These are phyloP conservation scores for Emydoidea blandingii DNA, from an alignment of 2,797 vertebrate species.

Conservation along the genomic window DNA sequence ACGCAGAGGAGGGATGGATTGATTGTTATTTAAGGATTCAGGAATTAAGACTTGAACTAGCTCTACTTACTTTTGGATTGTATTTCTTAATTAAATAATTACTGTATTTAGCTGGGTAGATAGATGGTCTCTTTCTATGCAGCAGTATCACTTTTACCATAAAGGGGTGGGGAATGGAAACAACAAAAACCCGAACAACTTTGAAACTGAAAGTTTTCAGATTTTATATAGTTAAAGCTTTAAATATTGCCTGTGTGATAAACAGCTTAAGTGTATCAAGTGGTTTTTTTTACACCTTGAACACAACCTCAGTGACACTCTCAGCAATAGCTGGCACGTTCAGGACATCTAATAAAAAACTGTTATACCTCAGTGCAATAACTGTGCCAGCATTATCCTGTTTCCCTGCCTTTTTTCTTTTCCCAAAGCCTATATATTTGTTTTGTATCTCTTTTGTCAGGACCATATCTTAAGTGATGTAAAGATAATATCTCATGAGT, in stretches of 20 bases:
- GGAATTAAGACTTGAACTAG: background rate
- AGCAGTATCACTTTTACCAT: background rate
- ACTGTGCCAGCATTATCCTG: background rate
- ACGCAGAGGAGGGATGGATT: background rate
- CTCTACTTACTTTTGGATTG: fast-evolving
- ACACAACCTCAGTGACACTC: background rate
- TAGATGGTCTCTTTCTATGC: background rate
- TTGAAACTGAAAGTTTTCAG: background rate
- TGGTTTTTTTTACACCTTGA: background rate
- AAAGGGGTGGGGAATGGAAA: fast-evolving
- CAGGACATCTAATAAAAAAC: background rate
- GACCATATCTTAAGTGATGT: background rate
- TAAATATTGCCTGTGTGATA: background rate
- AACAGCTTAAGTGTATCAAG: background rate
- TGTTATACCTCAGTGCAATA: background rate
- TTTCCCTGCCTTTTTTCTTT: background rate
- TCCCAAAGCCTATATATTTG: background rate
- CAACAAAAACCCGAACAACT: background rate
- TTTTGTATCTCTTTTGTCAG: background rate
- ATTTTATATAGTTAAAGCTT: background rate
- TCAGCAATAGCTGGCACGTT: background rate
- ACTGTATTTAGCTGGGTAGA: background rate
- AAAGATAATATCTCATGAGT: background rate
- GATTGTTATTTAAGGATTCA: background rate
- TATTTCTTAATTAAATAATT: background rate